Evolutionary conservation across 2,113 vertebrate genomes (phyloP), one percentile per base, ranked within the genome.

Genomic region (Myiozetetes cayanensis): DNA sequence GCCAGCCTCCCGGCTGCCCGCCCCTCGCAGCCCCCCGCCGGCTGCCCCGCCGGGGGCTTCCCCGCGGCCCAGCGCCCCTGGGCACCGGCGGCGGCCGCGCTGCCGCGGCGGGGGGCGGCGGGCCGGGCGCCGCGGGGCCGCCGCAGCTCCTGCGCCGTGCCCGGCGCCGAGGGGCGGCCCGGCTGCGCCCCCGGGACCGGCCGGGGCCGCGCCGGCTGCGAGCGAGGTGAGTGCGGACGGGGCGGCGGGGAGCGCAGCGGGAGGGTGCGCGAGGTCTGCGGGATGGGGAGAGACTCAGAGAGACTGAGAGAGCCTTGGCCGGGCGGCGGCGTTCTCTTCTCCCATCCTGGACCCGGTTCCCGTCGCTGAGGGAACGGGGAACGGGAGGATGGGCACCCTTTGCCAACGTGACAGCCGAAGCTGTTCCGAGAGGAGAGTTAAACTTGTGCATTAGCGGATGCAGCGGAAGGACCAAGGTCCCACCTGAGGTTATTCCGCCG

Each of bases 191-290:
- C 98, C 47, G 92, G 77, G 67, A 97, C 92, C 96, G 96, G 91
- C 68, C 98, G 98, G 96, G 98, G 90, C 67, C 98, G 98, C 96
- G 98, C 98, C 79, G 98, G 97, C 97, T 99, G 98, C 96, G 97
- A 98, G 95, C 98, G 97, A 97, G 99, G 99, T 99, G 98, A 97
- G 98, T 66, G n/a, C 70, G 33, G 25, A 39, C 10, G 12, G 43
- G 66, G 35, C 7, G 37, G n/a, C 35, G 9, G 76, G 27, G 12
- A 6, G 4, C 13, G 78, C 41, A 31, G 58, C 30, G 8, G 30
- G 44, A 9, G 22, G n/a, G 37, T 5, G 52, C 21, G 31, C 35
- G 63, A 28, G 9, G 27, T 55, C 55, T 30, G 52, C 23, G 46
- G 53, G 52, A n/a, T 44, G 27, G 11, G 37, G 21, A 35, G 20